Evolutionary conservation across 2,113 vertebrate species (phyloP).

Genomic region (Nothoprocta pentlandii): DNA sequence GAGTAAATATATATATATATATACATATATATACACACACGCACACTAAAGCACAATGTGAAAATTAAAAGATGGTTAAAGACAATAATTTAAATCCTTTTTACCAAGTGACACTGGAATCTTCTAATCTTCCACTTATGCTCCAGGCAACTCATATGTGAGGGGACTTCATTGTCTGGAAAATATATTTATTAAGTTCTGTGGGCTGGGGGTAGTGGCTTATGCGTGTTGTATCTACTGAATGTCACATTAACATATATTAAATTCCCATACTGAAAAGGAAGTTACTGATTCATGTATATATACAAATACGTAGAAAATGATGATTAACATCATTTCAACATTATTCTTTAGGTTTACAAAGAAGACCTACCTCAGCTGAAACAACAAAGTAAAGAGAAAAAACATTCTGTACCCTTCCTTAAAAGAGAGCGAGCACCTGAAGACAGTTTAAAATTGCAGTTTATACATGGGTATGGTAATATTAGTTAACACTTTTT

Average conservation of each 20-base stretch:
- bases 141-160: neutral
- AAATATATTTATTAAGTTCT: neutral
- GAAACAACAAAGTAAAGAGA: slow-evolving; percentile 89
- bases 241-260: neutral
- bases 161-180: neutral
- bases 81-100: neutral
- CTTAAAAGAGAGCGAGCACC: slow-evolving; percentile 92
- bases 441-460: slow-evolving; percentile 91
- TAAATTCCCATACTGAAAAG: neutral
- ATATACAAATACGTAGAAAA: neutral
- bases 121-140: neutral
- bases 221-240: neutral
- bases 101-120: neutral
- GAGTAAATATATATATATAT: neutral
- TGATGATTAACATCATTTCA: neutral
- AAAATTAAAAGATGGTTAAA: neutral
- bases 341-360: slow-evolving; percentile 87
- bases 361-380: slow-evolving; percentile 99
- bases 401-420: slow-evolving; percentile 89
- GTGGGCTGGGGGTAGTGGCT: neutral
- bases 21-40: too few relatives aligned
- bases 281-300: neutral
- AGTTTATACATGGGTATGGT: slow-evolving; percentile 95
- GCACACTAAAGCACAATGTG: neutral
- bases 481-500: neutral